phyloP scores from a whole-genome alignment of 2,113 vertebrate genomes.

The Nettapus auritus region DNA sequence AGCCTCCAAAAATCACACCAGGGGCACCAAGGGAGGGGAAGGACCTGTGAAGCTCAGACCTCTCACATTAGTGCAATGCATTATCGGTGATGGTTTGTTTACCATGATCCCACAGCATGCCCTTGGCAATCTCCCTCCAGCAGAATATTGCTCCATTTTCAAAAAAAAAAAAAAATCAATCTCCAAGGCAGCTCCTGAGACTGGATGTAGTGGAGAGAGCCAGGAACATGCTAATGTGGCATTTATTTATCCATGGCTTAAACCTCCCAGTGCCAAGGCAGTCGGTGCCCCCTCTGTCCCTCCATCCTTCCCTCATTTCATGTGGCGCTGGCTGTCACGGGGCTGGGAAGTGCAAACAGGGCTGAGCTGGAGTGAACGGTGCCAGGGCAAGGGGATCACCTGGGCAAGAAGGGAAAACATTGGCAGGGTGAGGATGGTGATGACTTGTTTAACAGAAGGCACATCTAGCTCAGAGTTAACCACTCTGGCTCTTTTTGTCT shows the following conservation, averaged over 20 bases:
- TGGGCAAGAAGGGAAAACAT: background rate
- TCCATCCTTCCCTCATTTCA: background rate
- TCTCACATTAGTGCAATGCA: background rate
- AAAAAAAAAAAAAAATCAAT: background rate
- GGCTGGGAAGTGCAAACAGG: background rate
- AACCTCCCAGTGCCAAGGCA: background rate
- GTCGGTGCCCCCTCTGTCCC: background rate
- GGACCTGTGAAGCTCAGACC: background rate
- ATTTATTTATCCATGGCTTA: slow-evolving; percentile 10
- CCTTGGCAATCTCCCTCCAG: background rate
- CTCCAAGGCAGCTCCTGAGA: background rate
- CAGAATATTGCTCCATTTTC: background rate
- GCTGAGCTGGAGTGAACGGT: background rate
- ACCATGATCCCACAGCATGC: background rate
- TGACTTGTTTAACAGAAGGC: background rate
- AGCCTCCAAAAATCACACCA: background rate
- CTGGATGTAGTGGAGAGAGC: background rate
- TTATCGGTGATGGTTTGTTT: background rate
- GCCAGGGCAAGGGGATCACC: background rate
- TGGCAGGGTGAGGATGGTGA: background rate
- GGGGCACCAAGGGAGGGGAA: background rate
- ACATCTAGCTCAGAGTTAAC: background rate
- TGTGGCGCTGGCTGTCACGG: background rate
- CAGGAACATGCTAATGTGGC: background rate
- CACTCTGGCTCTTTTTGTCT: background rate